Base-by-base conservation (phyloP, 2,797 vertebrate species). In the Pseudomugil gertrudae region DNA sequence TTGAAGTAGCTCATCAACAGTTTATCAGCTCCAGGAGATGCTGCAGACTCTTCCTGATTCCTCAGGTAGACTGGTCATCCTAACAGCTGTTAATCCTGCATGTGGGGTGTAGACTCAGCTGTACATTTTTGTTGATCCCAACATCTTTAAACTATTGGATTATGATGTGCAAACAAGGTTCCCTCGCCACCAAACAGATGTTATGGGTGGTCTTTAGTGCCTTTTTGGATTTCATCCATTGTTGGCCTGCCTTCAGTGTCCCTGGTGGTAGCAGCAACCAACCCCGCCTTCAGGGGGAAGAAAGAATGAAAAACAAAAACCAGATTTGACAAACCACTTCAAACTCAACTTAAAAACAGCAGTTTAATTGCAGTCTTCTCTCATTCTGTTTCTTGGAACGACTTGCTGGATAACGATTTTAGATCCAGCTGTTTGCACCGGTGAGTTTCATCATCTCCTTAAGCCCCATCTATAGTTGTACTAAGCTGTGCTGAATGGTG, bases 361-460 rank as follows among this genome's bases (percentile, higher is more conserved):
- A 61, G 60, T 85, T 89, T 93, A 93, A 93, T 87, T 90, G 71
- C 79, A 60, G 76, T 92, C 72, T 93, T 92, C 76, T 94, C 89
- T 93, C 84, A 92, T 97, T 98, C 94, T 97, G 84, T 98, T 96
- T 96, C 94, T 95, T 91, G 92, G 85, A 94, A 94, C 95, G 90
- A 95, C 95, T 96, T 94, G 95, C 96, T 95, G 96, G 97, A 96
- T 95, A 81, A 85, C 95, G 94, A 89, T 95, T 97, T 95, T 98
- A 99, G 98, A 98, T 99, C 96, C 98, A 99, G 95, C 97, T 98
- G 92, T 99, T 99, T 98, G 97, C 98, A 93, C 97, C 97, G 98
- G 98, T 99, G 96, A 99, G 97, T 99, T 94, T 58, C 75, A 62
- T 93, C 87, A 89, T 92, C 94, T 94, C 91, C 87, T 66, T 92